A percentile compares a stretch with the other conserved stretches of the same genome.
Evolutionary conservation across 2,888 invertebrate species (phyloP).

Genomic region (Polia nebulosa): DNA sequence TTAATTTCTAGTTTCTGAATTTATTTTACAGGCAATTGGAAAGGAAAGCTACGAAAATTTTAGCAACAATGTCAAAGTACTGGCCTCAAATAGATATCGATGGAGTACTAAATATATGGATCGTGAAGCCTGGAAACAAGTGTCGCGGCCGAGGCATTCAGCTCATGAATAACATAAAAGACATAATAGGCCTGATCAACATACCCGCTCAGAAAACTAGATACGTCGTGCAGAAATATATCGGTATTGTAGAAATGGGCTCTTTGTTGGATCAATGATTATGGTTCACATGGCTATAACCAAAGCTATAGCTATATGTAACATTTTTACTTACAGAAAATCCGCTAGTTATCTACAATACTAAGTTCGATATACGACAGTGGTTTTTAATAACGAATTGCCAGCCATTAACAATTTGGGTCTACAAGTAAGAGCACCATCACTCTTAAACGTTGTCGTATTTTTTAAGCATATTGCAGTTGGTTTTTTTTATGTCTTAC

Average conservation of each 20-base stretch:
- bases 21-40: conserved; percentile 82
- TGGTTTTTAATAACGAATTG: conserved; percentile 98
- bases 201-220: conserved; percentile 93
- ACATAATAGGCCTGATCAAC: conserved; percentile 94
- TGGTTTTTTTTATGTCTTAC: conserved; percentile 66
- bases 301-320: conserved; percentile 9
- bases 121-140: conserved; percentile 98
- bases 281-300: conserved; percentile 6
- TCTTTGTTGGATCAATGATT: conserved; percentile 19
- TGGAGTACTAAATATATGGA: conserved; percentile 97
- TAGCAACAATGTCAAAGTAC: conserved; percentile 92
- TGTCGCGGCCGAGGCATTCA: conserved; percentile 97
- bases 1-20: background rate
- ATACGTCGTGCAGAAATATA: conserved; percentile 98
- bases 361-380: conserved; percentile 98
- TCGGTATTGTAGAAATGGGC: conserved; percentile 91
- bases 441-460: background rate
- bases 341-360: conserved; percentile 96
- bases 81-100: conserved; percentile 97
- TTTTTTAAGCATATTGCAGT: conserved; percentile 18
- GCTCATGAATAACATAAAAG: conserved; percentile 96
- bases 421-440: conserved; percentile 93
- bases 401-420: conserved; percentile 97
- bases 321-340: conserved; percentile 92
- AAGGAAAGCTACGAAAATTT: conserved; percentile 90